Base-by-base conservation (phyloP, 2,888 invertebrate species). In the Eumerus sabulonum region DNA sequence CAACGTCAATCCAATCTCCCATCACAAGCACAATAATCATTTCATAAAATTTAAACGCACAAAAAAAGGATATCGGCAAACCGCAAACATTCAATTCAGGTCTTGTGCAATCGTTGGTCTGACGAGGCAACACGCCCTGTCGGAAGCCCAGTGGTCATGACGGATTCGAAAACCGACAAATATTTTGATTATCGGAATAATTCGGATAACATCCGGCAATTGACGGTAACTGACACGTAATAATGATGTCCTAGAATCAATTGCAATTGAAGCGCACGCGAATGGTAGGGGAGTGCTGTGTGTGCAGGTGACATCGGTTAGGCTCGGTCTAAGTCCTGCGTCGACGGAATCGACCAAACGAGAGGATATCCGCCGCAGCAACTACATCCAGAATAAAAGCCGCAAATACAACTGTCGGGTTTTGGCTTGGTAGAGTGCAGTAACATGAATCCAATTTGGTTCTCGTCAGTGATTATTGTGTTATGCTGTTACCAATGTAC, bases 191-290 rank as follows among this genome's bases (percentile, higher is more conserved):
- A 51, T 50, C 17, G 51, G 19, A 57, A 40, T 56, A 66, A 76
- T 67, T 62, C 51, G 62, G 62, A 77, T 47, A 63, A 42, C 47
- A 57, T 70, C 51, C 59, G n/a, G 36, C 63, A 57, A 63, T 53
- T 57, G 67, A 67, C 62, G 63, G 63, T 68, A 77, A 59, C 57
- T 77, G 72, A 72, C 72, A 77, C 77, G 72, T 59, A 68, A 77
- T 77, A 59, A 67, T 72, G 62, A 77, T 68, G 62, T 67, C 44
- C 51, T 19, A 38, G 72, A 67, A 57, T 72, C 72, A 68, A 77
- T 72, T 72, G 71, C 62, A 67, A 19, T 5, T 11, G 11, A 11
- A 11, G 12, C 40, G 11, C 5, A 44, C 14, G 40, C 71, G 53
- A 62, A 60, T 44, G 18, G 13, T 62, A 14, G 2, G 27, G 27